Percentiles rank a stretch among this genome's conserved stretches.
Conservation (phyloP, 2,113 vertebrate species). For the Axis porcinus region DNA sequence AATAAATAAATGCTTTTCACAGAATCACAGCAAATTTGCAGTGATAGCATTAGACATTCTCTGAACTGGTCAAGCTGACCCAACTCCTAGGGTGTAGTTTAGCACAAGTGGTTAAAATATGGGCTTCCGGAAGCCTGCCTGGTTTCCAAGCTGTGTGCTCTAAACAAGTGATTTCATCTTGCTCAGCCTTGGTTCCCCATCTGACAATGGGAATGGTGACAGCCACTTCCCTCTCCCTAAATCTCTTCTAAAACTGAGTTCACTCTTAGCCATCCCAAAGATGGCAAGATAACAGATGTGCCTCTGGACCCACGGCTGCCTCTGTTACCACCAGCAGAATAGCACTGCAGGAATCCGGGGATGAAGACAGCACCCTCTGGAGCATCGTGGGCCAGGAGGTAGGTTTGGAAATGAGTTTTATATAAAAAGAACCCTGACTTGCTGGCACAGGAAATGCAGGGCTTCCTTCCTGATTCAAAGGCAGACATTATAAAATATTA, state of each 20-base stretch:
- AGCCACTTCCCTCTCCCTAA: background rate
- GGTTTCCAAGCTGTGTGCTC: background rate
- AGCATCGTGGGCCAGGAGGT: background rate
- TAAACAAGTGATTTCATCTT: background rate
- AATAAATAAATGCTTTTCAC: background rate
- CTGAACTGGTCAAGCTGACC: background rate
- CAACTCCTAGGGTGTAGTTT: background rate
- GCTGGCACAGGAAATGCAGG: background rate
- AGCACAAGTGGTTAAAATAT: background rate
- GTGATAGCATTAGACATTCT: background rate
- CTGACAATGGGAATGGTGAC: background rate
- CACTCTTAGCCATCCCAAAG: background rate
- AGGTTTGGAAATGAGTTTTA: background rate
- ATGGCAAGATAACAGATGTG: background rate
- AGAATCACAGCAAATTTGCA: background rate
- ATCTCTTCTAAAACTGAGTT: background rate
- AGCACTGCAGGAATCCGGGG: accelerated
- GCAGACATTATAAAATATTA: background rate
- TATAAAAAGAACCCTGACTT: background rate
- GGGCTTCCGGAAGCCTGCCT: background rate
- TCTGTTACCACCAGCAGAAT: background rate
- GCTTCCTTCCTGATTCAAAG: background rate
- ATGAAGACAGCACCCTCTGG: background rate
- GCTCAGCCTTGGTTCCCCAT: background rate
- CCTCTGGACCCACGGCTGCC: background rate